These are phyloP conservation scores for Podarcis muralis DNA, from an alignment of 2,113 vertebrate species.

Conservation along the genomic window DNA sequence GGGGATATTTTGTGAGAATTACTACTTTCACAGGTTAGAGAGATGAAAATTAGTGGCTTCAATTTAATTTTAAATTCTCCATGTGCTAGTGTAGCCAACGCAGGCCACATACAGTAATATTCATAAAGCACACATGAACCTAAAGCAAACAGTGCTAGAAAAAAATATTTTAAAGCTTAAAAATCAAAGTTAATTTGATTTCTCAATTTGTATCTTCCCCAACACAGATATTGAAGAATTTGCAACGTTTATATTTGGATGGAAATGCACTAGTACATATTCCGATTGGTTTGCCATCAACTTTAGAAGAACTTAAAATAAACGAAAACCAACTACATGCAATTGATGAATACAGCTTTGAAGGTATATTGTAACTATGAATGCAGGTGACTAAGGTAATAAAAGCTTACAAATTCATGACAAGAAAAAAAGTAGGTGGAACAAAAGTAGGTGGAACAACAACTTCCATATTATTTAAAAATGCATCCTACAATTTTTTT, in stretches of 20 bases:
- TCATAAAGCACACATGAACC: background rate
- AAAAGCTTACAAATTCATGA: slow-evolving; percentile 8
- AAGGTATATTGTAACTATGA: slow-evolving; percentile 75
- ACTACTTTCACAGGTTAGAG: slow-evolving; percentile 19
- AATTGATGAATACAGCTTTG: slow-evolving; percentile 80
- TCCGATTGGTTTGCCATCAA: slow-evolving; percentile 82
- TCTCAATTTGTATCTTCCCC: slow-evolving; percentile 6
- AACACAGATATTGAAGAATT: slow-evolving; percentile 84
- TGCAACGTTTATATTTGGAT: slow-evolving; percentile 90
- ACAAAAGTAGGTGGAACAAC: background rate
- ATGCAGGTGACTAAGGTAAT: background rate
- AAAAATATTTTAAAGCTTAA: fast-evolving
- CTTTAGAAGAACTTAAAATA: slow-evolving; percentile 94
- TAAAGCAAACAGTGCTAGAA: background rate
- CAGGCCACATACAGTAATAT: background rate
- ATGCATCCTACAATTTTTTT: background rate
- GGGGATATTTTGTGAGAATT: slow-evolving; percentile 31
- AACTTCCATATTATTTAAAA: background rate
- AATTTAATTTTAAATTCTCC: slow-evolving; percentile 23
- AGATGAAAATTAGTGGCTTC: slow-evolving; percentile 18
- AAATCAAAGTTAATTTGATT: background rate
- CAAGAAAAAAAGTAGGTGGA: background rate
- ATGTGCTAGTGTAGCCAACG: slow-evolving; percentile 25
- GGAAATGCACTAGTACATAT: slow-evolving; percentile 85
- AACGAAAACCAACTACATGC: slow-evolving; percentile 88